Evolutionary conservation across 2,888 invertebrate species (phyloP), one percentile per base, ranked within the genome.

Genomic region (Rhagophthalmus giganteus): DNA sequence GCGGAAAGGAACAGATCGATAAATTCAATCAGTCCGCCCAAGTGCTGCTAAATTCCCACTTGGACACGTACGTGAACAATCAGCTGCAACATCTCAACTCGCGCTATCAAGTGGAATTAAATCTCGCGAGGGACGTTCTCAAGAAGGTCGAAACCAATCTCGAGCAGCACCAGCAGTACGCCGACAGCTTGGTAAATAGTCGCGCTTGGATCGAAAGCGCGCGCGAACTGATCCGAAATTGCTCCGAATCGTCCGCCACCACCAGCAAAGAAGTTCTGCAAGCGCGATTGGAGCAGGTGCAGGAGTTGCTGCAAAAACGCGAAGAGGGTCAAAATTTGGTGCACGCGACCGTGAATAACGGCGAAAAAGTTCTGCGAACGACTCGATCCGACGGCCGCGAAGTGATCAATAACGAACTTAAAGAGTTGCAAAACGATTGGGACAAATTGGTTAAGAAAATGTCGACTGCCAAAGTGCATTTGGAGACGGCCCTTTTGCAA

Each of bases 391-490:
- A 93, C 66, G 95, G 95, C 1, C 83, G 88, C 41, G 94, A 95
- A 67, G 83, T 82, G 37, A 92, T 96, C 39, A 91, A 90, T 62
- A 83, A 83, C 13, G 90, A 94, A 74, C 79, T 95, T 58, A 93
- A 90, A 71, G 92, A 93, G 66, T 79, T 96, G 16, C 93, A 94
- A 76, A 87, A 82, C 49, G 94, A 95, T 65, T 95, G 95, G 94
- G 93, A 94, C 68, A 81, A 92, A 53, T 78, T 94, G 7, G 88
- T 93, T 0, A 91, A 91, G 75, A 94, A 93, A 73, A 88, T 94
- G 81, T 89, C 91, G 0, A 92, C 90, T 0, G 89, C 91, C 1
- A 94, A 94, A 74, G 93, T 93, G 8, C 88, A 91, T 64, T 75
- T 96, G 25, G 95, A 96, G 74, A 93, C 93, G 0, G 88, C 88